phyloP scores from a whole-genome alignment of 2,113 vertebrate genomes.

The Trachemys scripta region DNA sequence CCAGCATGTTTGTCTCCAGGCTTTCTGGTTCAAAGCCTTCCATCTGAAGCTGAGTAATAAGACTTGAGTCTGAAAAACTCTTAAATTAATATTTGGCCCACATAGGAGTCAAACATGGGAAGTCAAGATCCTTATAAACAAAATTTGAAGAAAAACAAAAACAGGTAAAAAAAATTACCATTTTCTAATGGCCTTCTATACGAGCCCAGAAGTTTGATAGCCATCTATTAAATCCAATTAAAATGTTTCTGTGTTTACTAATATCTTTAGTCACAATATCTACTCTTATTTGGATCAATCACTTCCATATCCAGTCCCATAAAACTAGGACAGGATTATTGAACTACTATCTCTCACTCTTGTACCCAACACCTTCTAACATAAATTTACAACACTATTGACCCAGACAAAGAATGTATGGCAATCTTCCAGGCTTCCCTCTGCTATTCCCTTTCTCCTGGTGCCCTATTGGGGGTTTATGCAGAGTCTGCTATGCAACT shows the following conservation, averaged over 20 bases:
- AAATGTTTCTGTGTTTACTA: background rate
- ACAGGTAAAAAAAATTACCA: background rate
- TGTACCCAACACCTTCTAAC: background rate
- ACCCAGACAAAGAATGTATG: too few species aligned
- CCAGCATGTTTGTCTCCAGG: background rate
- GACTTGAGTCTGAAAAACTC: background rate
- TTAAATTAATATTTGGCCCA: background rate
- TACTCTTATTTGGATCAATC: background rate
- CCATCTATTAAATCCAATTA: background rate
- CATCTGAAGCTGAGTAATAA: background rate
- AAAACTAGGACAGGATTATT: background rate
- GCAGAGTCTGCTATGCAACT: background rate
- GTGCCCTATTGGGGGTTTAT: fast-evolving
- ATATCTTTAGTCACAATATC: background rate
- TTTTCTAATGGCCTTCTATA: background rate
- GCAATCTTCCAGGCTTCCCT: background rate
- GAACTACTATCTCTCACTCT: background rate
- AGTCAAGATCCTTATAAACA: background rate
- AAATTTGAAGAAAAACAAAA: background rate
- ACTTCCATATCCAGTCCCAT: background rate
- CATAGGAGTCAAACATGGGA: background rate
- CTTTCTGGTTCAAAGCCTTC: background rate
- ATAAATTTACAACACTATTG: too few species aligned
- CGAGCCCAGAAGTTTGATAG: background rate
- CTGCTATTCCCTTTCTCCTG: fast-evolving